Evolutionary conservation across 2,113 vertebrate genomes (phyloP), one percentile per base, ranked within the genome.

Genomic region (Tautogolabrus adspersus): DNA sequence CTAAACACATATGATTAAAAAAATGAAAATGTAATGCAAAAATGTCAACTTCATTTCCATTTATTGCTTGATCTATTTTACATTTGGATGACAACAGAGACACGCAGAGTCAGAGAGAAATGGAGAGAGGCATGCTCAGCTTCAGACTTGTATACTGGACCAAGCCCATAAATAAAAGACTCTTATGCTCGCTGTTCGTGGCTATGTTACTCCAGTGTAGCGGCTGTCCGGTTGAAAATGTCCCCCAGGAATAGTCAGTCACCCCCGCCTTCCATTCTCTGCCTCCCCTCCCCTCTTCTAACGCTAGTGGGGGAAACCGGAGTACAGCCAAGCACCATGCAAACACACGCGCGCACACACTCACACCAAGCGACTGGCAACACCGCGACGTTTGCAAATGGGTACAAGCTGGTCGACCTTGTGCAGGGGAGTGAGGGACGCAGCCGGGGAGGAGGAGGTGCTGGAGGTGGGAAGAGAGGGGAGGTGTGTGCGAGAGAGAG

Each of bases 381-480:
- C 83, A 63, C 52, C 66, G 81, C 83, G 75, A 77, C 76, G 81
- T 82, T 82, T 83, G 85, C 74, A 70, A 84, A 73, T 72, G 81
- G 79, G 79, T 74, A 79, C 87, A 85, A 83, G 85, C 87, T 84
- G 83, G 85, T 90, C 91, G 91, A 93, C 92, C 91, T 93, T 93
- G 91, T 92, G 83, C 73, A 73, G 70, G 81, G 63, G 82, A 76
- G 85, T 47, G 77, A 82, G 84, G 86, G 89, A 88, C 83, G 81
- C 83, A 86, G 62, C 58, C 80, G 74, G 62, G 63, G 72, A 76
- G 69, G 77, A 16, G 77, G 79, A 44, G 52, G 70, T 10, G 30
- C 2, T 57, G 49, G 5, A 42, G 49, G 0, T 21, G 26, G 67
- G 10, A 8, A 10, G 34, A 44, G 44, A 23, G 44, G 62, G 42